phyloP scores from a whole-genome alignment of 2,888 invertebrate species.

The Parnassius apollo region DNA sequence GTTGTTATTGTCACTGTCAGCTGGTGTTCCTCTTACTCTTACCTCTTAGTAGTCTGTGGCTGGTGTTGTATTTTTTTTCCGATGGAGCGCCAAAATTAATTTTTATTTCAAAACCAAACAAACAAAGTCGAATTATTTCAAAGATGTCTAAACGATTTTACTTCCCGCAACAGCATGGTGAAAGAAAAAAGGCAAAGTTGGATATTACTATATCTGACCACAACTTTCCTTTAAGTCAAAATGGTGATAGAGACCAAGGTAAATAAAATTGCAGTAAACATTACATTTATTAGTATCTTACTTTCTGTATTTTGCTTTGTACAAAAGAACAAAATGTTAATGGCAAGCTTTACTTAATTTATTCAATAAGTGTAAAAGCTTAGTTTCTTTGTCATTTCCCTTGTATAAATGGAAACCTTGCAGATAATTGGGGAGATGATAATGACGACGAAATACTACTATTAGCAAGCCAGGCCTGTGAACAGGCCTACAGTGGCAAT shows the following conservation, averaged over 20 bases:
- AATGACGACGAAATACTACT: conserved; percentile 73
- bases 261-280: conserved; percentile 22
- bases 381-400: neutral
- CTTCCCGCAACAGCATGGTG: conserved; percentile 58
- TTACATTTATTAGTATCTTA: no score
- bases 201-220: conserved; percentile 67
- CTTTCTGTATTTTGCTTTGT: no score
- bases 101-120: conserved; percentile 1
- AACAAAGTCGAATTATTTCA: neutral
- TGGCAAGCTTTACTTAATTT: no score
- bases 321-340: no score
- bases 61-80: neutral
- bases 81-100: conserved; percentile 27
- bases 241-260: conserved; percentile 52
- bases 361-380: no score
- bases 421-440: conserved; percentile 70
- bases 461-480: conserved; percentile 73
- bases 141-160: conserved; percentile 65
- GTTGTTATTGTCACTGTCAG: neutral
- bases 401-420: conserved; percentile 38
- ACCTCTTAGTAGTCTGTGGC: no score
- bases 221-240: conserved; percentile 73
- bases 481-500: conserved; percentile 51
- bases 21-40: neutral
- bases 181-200: conserved; percentile 67